Evolutionary conservation across 2,888 invertebrate species (phyloP).

Genomic region (Mimumesa dahlbomi): DNA sequence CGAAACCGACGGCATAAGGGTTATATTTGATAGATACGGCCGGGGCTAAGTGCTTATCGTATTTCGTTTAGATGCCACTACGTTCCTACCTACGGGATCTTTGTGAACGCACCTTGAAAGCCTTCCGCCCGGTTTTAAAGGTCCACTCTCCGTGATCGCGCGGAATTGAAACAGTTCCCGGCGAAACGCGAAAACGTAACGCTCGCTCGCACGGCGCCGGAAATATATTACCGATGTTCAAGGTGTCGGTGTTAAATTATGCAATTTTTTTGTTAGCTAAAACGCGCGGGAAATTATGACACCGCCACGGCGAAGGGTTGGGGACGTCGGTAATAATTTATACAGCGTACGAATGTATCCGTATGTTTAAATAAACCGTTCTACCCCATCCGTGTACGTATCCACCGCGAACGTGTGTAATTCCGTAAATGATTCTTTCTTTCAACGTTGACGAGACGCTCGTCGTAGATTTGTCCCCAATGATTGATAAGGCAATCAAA

Average conservation of each 20-base stretch:
- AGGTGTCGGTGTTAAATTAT: conserved; percentile 30
- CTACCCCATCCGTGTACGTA: background rate
- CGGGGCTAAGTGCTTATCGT: conserved; percentile 79
- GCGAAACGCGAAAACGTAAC: too few relatives aligned
- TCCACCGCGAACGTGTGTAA: background rate
- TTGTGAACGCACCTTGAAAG: conserved; percentile 59
- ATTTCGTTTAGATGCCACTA: conserved; percentile 70
- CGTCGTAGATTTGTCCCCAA: conserved; percentile 31
- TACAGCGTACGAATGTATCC: background rate
- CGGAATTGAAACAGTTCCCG: conserved; percentile 31
- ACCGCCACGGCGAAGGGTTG: background rate
- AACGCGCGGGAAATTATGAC: background rate
- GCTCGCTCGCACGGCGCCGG: conserved; percentile 21
- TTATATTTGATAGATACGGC: conserved; percentile 79
- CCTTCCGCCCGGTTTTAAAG: conserved; percentile 42
- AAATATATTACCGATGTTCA: conserved; percentile 36
- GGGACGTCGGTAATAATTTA: conserved; percentile 1
- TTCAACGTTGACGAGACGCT: background rate
- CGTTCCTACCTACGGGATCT: conserved; percentile 37
- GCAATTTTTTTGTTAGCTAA: conserved; percentile 39
- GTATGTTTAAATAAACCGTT: background rate
- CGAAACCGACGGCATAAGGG: conserved; percentile 70
- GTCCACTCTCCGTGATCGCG: conserved; percentile 22
- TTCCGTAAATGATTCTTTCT: background rate
- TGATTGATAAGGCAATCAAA: conserved; percentile 66